Base-by-base conservation (phyloP, 2,888 invertebrate genomes). In the Phengaris arion region DNA sequence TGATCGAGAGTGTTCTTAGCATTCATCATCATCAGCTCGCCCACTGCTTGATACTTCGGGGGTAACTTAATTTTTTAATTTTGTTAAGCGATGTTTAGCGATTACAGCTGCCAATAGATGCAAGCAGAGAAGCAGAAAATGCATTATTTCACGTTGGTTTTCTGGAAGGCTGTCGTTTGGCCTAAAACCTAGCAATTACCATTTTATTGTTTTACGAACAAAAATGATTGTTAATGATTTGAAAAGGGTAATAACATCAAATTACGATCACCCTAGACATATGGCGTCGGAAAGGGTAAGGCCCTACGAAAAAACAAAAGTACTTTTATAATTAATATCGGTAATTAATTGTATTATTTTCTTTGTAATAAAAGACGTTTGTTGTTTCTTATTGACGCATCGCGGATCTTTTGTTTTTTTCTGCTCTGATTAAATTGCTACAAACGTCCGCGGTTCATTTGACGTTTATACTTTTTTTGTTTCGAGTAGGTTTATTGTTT, bases 271-370 rank as follows among this genome's bases (percentile, higher is more conserved):
- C 82, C 78, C 78, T 78, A 68, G 78, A 78, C 78, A 78, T 77
- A 77, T 77, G 57, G 74, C 46, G 59, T n/a, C 64, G 64, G 64
- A 64, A 54, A 76, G 68, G 68, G 55, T 52, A 74, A 68, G 52
- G 80, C 79, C 80, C 74, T 76, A 79, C 79, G 83, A 83, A 84
- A 85, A 85, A 88, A 89, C 87, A 90, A 91, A 69, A 89, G 87
- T 86, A 86, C 82, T 82, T 72, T 84, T 84, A 89, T 88, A 92
- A 93, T 92, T 92, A 92, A 92, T 91, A 89, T 88, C 86, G 82
- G 85, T 88, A 90, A 92, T 92, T 91, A 92, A 89, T 89, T 86
- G 82, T 83, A 81, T 85, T 87, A 87, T 87, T 91, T 90, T 87
- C 90, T 83, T 79, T 75, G 79, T 82, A 81, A 83, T 81, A 82